These are phyloP conservation scores for Galbula dea DNA, from an alignment of 2,113 vertebrate species.

Conservation along the genomic window DNA sequence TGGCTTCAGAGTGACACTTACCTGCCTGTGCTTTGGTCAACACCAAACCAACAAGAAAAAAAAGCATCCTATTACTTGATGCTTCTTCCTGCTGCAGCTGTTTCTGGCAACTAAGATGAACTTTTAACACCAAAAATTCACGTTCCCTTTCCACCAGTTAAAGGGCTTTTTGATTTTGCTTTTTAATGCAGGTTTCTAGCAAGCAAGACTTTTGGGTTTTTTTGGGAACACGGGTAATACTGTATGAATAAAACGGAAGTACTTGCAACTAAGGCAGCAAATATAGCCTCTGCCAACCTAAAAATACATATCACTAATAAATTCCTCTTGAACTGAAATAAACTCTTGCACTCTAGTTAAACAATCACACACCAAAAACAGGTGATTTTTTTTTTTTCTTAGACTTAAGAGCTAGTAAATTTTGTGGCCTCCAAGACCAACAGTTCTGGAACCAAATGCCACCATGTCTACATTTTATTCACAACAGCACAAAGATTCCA, in stretches of 20 bases:
- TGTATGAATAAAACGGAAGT: background rate
- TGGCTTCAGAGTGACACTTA: background rate
- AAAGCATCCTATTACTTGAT: background rate
- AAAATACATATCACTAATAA: background rate
- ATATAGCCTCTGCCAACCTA: background rate
- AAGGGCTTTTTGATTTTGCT: background rate
- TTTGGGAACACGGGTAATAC: background rate
- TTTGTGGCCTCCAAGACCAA: background rate
- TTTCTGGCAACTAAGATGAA: background rate
- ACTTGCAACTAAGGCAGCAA: background rate
- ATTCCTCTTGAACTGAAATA: background rate
- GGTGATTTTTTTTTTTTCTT: background rate
- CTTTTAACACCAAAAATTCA: background rate
- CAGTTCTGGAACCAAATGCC: background rate
- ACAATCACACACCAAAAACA: background rate
- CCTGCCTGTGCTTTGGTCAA: background rate
- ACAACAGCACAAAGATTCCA: background rate
- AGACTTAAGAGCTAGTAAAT: background rate
- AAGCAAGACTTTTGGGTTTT: background rate
- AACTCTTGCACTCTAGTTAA: background rate
- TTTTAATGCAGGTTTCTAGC: background rate
- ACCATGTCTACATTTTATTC: background rate
- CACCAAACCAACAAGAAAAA: background rate
- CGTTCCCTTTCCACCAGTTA: background rate
- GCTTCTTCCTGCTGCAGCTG: background rate